phyloP scores from a whole-genome alignment of 2,113 vertebrate species.

The Colaptes auratus region DNA sequence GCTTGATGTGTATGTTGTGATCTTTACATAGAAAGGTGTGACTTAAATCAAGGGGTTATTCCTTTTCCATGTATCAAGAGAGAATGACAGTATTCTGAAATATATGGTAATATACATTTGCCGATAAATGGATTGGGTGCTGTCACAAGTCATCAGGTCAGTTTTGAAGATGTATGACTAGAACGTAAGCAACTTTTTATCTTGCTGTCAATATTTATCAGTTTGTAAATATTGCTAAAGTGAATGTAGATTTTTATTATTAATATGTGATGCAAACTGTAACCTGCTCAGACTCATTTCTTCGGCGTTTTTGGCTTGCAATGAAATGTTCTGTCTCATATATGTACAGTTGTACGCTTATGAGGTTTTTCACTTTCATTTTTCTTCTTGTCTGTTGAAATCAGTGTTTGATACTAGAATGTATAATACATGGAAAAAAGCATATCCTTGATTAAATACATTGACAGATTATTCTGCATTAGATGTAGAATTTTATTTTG shows the following conservation, averaged over 20 bases:
- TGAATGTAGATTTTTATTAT: conserved; percentile 30
- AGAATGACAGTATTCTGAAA: conserved; percentile 51
- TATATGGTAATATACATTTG: conserved; percentile 56
- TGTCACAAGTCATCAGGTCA: conserved; percentile 55
- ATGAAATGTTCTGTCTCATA: neutral
- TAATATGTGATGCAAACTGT: conserved; percentile 34
- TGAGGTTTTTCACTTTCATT: conserved; percentile 52
- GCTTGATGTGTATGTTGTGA: conserved; percentile 45
- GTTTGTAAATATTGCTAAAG: conserved; percentile 55
- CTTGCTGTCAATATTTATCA: conserved; percentile 34
- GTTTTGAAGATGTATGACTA: conserved; percentile 50
- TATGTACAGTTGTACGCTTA: neutral
- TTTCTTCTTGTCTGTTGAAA: conserved; percentile 72
- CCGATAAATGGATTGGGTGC: conserved; percentile 60
- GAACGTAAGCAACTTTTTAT: conserved; percentile 48
- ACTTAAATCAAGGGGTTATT: conserved; percentile 55
- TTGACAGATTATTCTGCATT: conserved; percentile 80
- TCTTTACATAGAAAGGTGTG: conserved; percentile 49
- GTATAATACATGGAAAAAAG: conserved; percentile 71
- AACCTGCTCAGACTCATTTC: neutral
- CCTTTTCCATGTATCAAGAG: conserved; percentile 31
- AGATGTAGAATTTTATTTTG: conserved; percentile 86
- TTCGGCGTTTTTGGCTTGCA: neutral
- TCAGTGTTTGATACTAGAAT: conserved; percentile 72
- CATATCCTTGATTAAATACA: conserved; percentile 77